Evolutionary conservation across 1,140 invertebrate species (phyloP).

Genomic region (Agrilus planipennis): DNA sequence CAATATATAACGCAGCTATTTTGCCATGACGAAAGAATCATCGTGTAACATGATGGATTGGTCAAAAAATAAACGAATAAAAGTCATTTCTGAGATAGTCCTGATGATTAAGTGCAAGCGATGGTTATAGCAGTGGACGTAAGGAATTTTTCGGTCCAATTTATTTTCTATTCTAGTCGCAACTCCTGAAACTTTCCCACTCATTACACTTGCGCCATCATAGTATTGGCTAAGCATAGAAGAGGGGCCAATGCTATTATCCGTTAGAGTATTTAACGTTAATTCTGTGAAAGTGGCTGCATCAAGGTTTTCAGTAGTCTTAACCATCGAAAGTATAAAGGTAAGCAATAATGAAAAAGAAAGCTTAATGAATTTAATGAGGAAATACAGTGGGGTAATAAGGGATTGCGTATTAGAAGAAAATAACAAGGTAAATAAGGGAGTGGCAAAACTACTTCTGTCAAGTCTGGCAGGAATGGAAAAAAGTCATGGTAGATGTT

Average conservation of each 20-base stretch:
- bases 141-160: slow-evolving; percentile 4
- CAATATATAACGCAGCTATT: slow-evolving; percentile 5
- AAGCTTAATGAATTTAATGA: too few species aligned
- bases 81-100: slow-evolving; percentile 4
- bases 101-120: slow-evolving; percentile 1
- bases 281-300: slow-evolving; percentile 1
- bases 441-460: too few species aligned
- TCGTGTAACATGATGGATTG: slow-evolving; percentile 6
- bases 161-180: neutral
- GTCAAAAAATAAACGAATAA: slow-evolving; percentile 1
- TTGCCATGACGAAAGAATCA: slow-evolving; percentile 8
- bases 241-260: neutral
- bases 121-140: slow-evolving; percentile 6
- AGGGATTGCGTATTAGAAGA: too few species aligned
- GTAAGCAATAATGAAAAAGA: too few species aligned
- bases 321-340: too few species aligned
- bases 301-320: neutral
- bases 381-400: too few species aligned
- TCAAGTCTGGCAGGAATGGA: too few species aligned
- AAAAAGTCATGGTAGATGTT: too few species aligned
- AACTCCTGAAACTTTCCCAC: slow-evolving; percentile 11
- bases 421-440: too few species aligned
- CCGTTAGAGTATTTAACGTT: slow-evolving; percentile 4
- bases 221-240: slow-evolving; percentile 16
- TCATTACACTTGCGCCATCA: slow-evolving; percentile 26